Evolutionary conservation across 1,140 invertebrate species (phyloP).

Genomic region (Hyphantria cunea): DNA sequence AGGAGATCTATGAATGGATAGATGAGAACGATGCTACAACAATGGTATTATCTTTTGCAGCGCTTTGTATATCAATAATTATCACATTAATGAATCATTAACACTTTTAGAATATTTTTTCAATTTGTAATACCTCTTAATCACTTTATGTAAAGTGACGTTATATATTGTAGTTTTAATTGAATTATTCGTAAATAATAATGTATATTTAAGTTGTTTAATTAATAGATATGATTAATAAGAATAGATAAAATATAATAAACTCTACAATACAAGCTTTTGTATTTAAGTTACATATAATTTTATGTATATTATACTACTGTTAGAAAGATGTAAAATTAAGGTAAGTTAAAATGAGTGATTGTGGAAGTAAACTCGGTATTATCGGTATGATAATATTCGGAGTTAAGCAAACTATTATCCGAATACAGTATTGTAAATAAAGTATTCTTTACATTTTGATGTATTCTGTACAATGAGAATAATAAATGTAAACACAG

Average conservation of each 20-base stretch:
- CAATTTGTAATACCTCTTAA: not conserved
- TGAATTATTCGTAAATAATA: not conserved
- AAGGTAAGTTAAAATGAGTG: not conserved
- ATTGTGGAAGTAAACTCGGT: conserved; percentile 36
- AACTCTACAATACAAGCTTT: conserved; percentile 33
- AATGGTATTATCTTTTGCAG: conserved; percentile 46
- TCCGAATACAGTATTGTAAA: conserved; percentile 3
- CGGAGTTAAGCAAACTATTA: conserved; percentile 37
- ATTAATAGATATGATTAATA: not conserved
- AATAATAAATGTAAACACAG: too few relatives aligned
- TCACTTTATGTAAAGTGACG: not conserved
- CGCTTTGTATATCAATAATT: conserved; percentile 48
- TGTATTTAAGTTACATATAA: conserved; percentile 1
- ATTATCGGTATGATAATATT: conserved; percentile 47
- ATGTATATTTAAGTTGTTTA: conserved; percentile 5
- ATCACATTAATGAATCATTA: conserved; percentile 59
- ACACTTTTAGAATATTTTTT: conserved; percentile 5
- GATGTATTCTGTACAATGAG: too few relatives aligned
- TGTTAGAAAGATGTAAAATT: not conserved
- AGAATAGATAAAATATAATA: not conserved
- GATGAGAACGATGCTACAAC: conserved; percentile 65
- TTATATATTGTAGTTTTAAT: not conserved
- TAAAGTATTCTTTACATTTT: too few relatives aligned
- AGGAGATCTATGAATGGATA: conserved; percentile 67
- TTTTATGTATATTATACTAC: conserved; percentile 4